Evolutionary conservation across 2,888 invertebrate species (phyloP).

Genomic region (Anoncus sp.): DNA sequence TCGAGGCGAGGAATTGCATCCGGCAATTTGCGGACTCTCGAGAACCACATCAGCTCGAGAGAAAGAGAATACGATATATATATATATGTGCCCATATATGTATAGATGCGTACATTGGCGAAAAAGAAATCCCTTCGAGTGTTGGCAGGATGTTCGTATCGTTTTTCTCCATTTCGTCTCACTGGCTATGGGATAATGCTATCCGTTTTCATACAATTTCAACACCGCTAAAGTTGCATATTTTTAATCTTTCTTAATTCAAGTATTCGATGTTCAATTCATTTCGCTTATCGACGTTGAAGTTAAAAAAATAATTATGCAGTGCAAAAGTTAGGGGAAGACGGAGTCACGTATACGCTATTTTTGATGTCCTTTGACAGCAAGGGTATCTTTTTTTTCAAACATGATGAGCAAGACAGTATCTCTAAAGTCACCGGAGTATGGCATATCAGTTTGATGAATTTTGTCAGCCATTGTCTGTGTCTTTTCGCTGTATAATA

Average conservation of each 20-base stretch:
- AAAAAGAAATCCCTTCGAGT: constrained; percentile 33
- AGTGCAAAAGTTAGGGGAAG: no score
- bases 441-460: constrained; percentile 68
- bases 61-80: constrained; percentile 34
- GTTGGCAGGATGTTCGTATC: constrained; percentile 36
- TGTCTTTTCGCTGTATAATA: constrained; percentile 67
- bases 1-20: constrained; percentile 64
- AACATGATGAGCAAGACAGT: no score
- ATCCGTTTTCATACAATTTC: constrained; percentile 1
- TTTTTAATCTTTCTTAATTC: no score
- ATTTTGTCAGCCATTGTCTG: constrained; percentile 72
- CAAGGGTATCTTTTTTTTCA: no score
- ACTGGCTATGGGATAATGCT: background rate
- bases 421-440: no score
- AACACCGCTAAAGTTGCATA: background rate
- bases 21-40: constrained; percentile 63
- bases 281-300: no score
- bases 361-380: no score
- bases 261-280: no score
- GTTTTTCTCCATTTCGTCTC: constrained; percentile 29
- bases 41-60: constrained; percentile 46
- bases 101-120: constrained; percentile 19
- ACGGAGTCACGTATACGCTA: no score
- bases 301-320: no score
- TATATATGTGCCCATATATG: no score